phyloP scores from a whole-genome alignment of 2,888 invertebrate species.

The Microctonus aethiopoides region DNA sequence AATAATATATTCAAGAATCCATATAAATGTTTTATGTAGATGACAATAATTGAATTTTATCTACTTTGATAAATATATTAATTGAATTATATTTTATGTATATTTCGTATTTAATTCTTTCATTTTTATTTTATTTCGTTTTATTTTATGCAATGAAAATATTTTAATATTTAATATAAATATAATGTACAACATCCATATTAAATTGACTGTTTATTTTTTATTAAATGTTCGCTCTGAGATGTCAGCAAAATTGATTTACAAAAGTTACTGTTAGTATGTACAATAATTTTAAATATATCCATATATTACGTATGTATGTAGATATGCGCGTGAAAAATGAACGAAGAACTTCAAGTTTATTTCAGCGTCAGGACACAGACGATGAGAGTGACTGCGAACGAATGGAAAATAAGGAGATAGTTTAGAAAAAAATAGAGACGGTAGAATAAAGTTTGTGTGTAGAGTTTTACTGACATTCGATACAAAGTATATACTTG shows the following conservation, averaged over 20 bases:
- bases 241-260: no score
- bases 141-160: no score
- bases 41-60: neutral
- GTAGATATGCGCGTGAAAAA: neutral
- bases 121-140: no score
- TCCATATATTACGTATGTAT: neutral
- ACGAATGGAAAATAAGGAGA: neutral
- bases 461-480: neutral
- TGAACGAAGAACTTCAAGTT: slow-evolving; percentile 25
- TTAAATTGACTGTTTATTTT: no score
- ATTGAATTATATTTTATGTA: no score
- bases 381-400: neutral
- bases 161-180: no score
- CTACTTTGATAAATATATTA: no score
- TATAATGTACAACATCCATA: no score
- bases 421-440: neutral
- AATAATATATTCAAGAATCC: neutral
- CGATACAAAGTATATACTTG: neutral
- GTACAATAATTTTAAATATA: no score
- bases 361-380: slow-evolving; percentile 20
- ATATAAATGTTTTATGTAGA: neutral
- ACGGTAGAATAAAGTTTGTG: neutral
- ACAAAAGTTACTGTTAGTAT: no score
- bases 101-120: no score
- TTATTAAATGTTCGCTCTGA: no score